Conservation (phyloP, 2,888 invertebrate species). For the Rhimphoctona megacephalus region DNA sequence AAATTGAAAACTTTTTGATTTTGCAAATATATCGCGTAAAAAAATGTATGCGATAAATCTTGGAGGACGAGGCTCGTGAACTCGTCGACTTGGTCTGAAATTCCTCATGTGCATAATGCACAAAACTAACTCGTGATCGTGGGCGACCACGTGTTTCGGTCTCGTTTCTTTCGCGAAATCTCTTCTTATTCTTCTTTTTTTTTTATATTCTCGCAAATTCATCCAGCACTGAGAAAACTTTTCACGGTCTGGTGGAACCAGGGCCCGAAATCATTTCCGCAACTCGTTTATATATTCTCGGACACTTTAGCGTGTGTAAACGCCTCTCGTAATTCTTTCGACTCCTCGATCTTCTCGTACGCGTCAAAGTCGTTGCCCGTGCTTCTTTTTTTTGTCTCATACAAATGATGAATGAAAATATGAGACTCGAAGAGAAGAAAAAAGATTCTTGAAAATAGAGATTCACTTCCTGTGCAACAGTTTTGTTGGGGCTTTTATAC, state of each 20-base stretch:
- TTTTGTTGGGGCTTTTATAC: background rate
- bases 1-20: background rate
- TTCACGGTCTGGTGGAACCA: slow-evolving; percentile 70
- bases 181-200: background rate
- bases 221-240: slow-evolving; percentile 58
- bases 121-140: background rate
- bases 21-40: background rate
- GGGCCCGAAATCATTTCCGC: slow-evolving; percentile 70
- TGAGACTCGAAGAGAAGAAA: background rate
- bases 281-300: slow-evolving; percentile 59
- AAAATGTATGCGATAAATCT: background rate
- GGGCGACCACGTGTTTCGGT: slow-evolving; percentile 22
- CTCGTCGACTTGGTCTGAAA: slow-evolving; percentile 3
- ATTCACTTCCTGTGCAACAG: slow-evolving; percentile 20
- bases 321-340: slow-evolving; percentile 3
- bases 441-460: background rate
- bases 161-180: slow-evolving; percentile 16
- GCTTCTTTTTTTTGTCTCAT: slow-evolving; percentile 20
- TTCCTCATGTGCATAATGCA: background rate
- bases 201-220: slow-evolving; percentile 33
- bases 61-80: background rate
- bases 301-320: slow-evolving; percentile 18
- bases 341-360: background rate
- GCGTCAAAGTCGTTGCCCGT: slow-evolving; percentile 11
- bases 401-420: slow-evolving; percentile 33